phyloP scores from a whole-genome alignment of 2,888 invertebrate species.

The Drosophila algonquin region DNA sequence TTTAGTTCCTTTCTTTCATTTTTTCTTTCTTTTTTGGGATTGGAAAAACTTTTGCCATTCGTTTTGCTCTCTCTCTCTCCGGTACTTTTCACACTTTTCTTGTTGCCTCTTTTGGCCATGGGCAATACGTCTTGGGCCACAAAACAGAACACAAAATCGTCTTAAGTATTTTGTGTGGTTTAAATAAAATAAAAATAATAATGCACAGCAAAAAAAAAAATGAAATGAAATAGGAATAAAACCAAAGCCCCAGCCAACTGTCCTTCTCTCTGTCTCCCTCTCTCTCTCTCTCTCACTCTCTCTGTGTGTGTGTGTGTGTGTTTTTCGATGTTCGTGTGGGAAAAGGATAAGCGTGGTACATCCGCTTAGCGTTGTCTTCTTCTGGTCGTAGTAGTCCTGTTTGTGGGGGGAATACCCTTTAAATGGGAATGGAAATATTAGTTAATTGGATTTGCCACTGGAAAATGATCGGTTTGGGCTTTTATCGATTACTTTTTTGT shows the following conservation, averaged over 20 bases:
- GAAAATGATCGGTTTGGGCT: no score
- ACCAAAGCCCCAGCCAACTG: slow-evolving; percentile 32
- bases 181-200: slow-evolving; percentile 79
- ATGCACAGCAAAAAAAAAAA: slow-evolving; percentile 29
- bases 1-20: slow-evolving; percentile 32
- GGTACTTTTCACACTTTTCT: slow-evolving; percentile 68
- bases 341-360: slow-evolving; percentile 75
- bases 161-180: slow-evolving; percentile 80
- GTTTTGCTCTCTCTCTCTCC: slow-evolving; percentile 9
- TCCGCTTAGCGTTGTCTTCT: slow-evolving; percentile 71
- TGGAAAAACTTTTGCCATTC: slow-evolving; percentile 53
- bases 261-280: slow-evolving; percentile 15
- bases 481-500: no score
- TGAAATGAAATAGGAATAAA: slow-evolving; percentile 23
- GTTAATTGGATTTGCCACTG: background rate
- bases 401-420: slow-evolving; percentile 22
- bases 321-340: slow-evolving; percentile 40
- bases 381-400: slow-evolving; percentile 13
- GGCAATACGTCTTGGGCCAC: slow-evolving; percentile 78
- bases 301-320: slow-evolving; percentile 31
- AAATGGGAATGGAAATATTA: background rate
- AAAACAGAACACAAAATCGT: slow-evolving; percentile 80
- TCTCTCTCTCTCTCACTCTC: slow-evolving; percentile 11
- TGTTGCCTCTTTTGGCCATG: slow-evolving; percentile 52
- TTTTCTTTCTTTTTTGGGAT: background rate